Base-by-base conservation (phyloP, 2,797 vertebrate genomes). In the Apogon talboti region DNA sequence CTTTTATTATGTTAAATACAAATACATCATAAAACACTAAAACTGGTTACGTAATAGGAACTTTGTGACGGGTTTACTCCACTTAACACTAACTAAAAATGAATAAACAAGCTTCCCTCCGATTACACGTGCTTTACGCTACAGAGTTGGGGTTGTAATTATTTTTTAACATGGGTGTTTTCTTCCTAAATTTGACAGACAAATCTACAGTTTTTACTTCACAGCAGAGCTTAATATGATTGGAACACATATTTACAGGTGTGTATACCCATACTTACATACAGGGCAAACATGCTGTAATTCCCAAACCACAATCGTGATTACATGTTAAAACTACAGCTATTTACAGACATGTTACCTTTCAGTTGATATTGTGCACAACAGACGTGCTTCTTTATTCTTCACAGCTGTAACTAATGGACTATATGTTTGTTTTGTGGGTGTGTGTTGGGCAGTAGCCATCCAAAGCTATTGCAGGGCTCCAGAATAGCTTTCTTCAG, bases 371-470 rank as follows among this genome's bases (percentile, higher is more conserved):
- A 11, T 4, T 48, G 46, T 37, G 10, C 19, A 19, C 3, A 64
- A 55, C n/a, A 3, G 37, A 48, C 42, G 51, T 59, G 63, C 66
- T 76, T 57, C 13, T 56, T 56, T 16, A n/a, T 1, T 38, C 53
- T 76, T 63, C 48, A 53, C 7, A 62, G 45, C 46, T 55, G 40
- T 35, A 76, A 53, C 35, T 21, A 62, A 11, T 24, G 16, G 0
- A 33, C 7, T 1, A 7, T 13, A 7, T 78, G 72, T 85, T 84
- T 85, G 68, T 24, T 18, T 18, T 70, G 48, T 52, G 65, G 66
- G 62, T 71, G 71, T 58, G 43, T 41, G 7, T 13, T 49, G 21
- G 53, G 46, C 44, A 67, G 18, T 9, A 52, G 49, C 15, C 16
- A 11, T 30, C 8, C 19, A 15, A 10, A 49, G 33, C 7, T 18